phyloP scores from a whole-genome alignment of 1,140 invertebrate species.

The Sycophaga agraensis region DNA sequence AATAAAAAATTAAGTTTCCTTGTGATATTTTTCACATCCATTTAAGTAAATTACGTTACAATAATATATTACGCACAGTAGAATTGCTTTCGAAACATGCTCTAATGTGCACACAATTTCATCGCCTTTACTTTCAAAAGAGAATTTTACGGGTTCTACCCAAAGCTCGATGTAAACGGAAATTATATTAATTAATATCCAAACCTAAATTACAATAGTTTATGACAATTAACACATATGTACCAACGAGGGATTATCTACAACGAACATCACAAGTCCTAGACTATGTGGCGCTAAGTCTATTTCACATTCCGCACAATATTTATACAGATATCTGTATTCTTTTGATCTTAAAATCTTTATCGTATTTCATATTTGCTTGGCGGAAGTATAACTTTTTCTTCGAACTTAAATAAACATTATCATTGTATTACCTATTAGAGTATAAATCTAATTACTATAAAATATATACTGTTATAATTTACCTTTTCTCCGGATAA shows the following conservation, averaged over 20 bases:
- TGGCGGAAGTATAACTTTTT: conserved; percentile 13
- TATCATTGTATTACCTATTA: conserved; percentile 11
- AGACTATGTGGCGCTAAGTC: conserved; percentile 18
- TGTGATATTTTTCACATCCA: conserved; percentile 3
- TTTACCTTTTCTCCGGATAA: conserved; percentile 13
- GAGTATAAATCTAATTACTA: conserved; percentile 33
- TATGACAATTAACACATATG: conserved; percentile 19
- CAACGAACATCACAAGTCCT: conserved; percentile 30
- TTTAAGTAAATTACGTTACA: conserved; percentile 7
- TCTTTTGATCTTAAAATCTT: conserved; percentile 21
- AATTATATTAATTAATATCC: neutral
- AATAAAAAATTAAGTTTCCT: neutral
- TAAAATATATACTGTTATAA: conserved; percentile 29
- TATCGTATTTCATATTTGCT: conserved; percentile 13
- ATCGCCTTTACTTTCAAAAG: neutral
- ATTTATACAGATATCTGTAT: conserved; percentile 5
- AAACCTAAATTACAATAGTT: conserved; percentile 16
- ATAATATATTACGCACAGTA: neutral
- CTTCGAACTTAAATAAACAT: conserved; percentile 4
- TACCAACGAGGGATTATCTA: conserved; percentile 24
- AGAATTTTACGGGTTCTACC: conserved; percentile 7
- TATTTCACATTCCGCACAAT: conserved; percentile 24
- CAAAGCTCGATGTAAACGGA: conserved; percentile 16
- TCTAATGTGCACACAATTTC: neutral
- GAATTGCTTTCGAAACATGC: conserved; percentile 9